Evolutionary conservation across 92 coral and sea anemone species (phyloP), one percentile per base, ranked within the genome.

Genomic region (Phenganax stokvisi): DNA sequence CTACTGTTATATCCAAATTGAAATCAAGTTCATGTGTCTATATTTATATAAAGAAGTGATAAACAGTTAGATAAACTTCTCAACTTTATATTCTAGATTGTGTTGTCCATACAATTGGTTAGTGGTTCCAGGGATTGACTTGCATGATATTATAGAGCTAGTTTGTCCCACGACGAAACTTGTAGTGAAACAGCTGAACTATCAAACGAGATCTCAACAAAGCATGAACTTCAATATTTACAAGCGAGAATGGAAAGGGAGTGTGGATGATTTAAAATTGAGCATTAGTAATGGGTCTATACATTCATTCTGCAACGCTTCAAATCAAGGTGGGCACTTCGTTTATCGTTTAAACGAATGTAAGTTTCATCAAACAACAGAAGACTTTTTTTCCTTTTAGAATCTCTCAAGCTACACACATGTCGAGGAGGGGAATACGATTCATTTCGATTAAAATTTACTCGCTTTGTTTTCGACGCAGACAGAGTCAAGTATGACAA

Each of bases 141-240:
- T 68, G 9, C 54, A 68, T 37, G 73, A 68, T 68, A 29, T 68
- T 37, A 51, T 68, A 30, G 73, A 37, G 12, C 47, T 68, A 16
- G 73, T 68, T 5, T 68, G 73, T 37, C 73, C 73, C 0, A 68
- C 73, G n/a, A 30, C 73, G 13, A 29, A 68, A 37, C 16, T 68
- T 1, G 47, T 68, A 29, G 73, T 68, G 53, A 68, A 68, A 37
- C 73, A 68, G 47, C 53, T 68, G 13, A 68, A 68, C 73, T 30
- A 68, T 53, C 53, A 68, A 29, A 68, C 73, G 73, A 68, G 73
- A 68, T 3, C 47, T 12, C 53, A 15, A 30, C 53, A 68, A 16
- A 68, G n/a, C 7, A 68, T 68, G 73, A 68, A 68, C 73, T 68
- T 68, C 47, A 68, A 68, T 68, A 13, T 68, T 7, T 68, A 30